phyloP scores from a whole-genome alignment of 1,140 invertebrate genomes.

The Danaus plexippus region DNA sequence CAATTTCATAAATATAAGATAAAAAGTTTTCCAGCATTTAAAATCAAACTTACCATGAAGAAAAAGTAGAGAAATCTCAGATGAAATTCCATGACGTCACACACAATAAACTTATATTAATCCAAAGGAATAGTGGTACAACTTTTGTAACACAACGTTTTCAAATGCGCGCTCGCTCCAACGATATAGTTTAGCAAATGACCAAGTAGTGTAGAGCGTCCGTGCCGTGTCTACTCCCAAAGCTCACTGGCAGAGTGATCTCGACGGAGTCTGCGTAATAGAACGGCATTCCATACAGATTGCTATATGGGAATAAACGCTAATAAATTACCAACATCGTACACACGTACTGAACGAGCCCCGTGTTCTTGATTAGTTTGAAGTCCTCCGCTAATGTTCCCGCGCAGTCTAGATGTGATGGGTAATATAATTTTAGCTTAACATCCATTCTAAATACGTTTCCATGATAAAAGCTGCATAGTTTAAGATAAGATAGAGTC shows the following conservation, averaged over 20 bases:
- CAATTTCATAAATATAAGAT: too few relatives aligned
- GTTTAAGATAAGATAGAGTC: too few relatives aligned
- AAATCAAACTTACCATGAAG: too few relatives aligned
- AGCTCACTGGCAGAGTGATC: conserved; percentile 63
- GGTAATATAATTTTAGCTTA: too few relatives aligned
- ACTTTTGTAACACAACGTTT: conserved; percentile 37
- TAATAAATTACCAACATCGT: conserved; percentile 68
- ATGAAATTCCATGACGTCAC: too few relatives aligned
- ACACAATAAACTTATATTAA: not conserved
- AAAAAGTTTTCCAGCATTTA: too few relatives aligned
- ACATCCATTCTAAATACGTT: too few relatives aligned
- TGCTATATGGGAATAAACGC: conserved; percentile 69
- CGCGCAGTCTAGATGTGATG: not conserved
- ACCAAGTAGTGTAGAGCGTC: conserved; percentile 44
- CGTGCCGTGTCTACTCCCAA: conserved; percentile 44
- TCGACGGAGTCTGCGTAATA: conserved; percentile 69
- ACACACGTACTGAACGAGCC: conserved; percentile 55
- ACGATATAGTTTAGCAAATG: conserved; percentile 35
- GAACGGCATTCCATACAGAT: conserved; percentile 65
- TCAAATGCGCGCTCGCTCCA: conserved; percentile 24
- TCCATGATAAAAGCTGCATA: too few relatives aligned
- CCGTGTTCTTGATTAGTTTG: conserved; percentile 66
- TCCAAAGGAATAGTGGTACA: conserved; percentile 8
- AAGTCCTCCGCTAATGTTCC: conserved; percentile 57
- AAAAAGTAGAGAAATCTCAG: too few relatives aligned